Evolutionary conservation across 2,113 vertebrate species (phyloP), one percentile per base, ranked within the genome.

Genomic region (Apteryx mantelli): DNA sequence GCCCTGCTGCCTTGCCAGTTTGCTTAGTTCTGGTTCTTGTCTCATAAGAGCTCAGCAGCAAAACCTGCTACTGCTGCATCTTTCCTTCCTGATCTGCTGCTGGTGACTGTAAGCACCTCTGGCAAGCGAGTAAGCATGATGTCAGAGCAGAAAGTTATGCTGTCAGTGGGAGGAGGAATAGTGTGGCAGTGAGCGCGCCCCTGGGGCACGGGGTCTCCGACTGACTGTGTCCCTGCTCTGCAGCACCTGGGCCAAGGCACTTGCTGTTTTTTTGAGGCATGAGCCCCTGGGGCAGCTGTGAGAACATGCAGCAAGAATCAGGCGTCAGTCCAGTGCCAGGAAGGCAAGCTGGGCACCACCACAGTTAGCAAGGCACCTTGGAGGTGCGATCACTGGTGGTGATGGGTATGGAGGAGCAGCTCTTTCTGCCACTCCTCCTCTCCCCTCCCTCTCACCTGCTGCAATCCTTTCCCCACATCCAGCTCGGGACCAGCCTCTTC

Each of bases 401-500:
- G 46, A 0, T 2, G 22, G 0, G 0, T 1, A 1, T 1, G 20
- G 32, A 63, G 53, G 13, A 76, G 48, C 68, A 26, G 63, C 19
- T 68, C 22, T 28, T 4, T 12, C 10, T 22, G 10, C 24, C 18
- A 40, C 18, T 38, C 16, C n/a, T 20, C 42, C 1, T 7, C n/a
- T 60, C 89, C 30, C 16, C 76, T 38, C 88, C 14, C 44, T 44
- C 13, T 48, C 4, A 30, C 36, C 64, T 46, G 50, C 68, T 74
- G 70, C 24, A 12, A 38, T 20, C 46, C 30, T 42, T 13, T 26
- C 40, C 48, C 40, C 1, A 30, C 18, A 46, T 20, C 28, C 94
- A 99, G 99, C 97, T 99, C 24, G 98, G 98, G 22, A 66, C 94
- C 38, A 94, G 82, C 70, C 97, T 98, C 86, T 95, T 97, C 52